These are phyloP conservation scores for Morinoia aosen DNA, from an alignment of 2,888 invertebrate species.

Conservation along the genomic window DNA sequence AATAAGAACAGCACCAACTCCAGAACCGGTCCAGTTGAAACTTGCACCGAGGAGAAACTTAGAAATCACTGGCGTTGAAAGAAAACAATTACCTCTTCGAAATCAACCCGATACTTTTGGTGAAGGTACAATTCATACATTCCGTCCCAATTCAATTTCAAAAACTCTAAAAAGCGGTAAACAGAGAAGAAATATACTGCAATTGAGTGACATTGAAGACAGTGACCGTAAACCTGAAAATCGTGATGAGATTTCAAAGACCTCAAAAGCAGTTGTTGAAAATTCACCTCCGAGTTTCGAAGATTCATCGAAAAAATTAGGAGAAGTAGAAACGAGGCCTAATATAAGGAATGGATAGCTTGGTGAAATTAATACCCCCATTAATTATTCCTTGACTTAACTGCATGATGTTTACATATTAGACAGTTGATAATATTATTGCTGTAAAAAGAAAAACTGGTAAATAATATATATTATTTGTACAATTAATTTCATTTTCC, in stretches of 20 bases:
- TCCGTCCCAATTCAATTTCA: slow-evolving; percentile 24
- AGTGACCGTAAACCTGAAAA: neutral
- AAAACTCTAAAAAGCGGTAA: neutral
- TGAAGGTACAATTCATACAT: neutral
- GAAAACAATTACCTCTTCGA: slow-evolving; percentile 39
- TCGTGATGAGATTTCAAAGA: neutral
- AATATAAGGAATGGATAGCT: slow-evolving; percentile 24
- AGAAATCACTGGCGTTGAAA: neutral
- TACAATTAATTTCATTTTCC: neutral
- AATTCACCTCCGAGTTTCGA: neutral
- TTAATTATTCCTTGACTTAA: neutral
- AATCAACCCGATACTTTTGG: slow-evolving; percentile 35
- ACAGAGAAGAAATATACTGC: neutral
- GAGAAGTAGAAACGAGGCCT: neutral
- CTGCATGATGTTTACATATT: slow-evolving; percentile 6
- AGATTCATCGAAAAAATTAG: neutral
- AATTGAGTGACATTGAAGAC: neutral
- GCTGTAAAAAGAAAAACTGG: neutral
- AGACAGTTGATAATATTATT: slow-evolving; percentile 49
- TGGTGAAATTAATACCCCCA: neutral
- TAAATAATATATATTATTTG: neutral
- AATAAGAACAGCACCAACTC: slow-evolving; percentile 21
- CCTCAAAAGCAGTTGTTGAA: neutral
- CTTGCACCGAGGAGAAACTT: neutral
- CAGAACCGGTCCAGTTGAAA: slow-evolving; percentile 27